Percentiles rank a stretch among this genome's conserved stretches.
phyloP scores from a whole-genome alignment of 2,113 vertebrate genomes.

The Bubo scandiacus region DNA sequence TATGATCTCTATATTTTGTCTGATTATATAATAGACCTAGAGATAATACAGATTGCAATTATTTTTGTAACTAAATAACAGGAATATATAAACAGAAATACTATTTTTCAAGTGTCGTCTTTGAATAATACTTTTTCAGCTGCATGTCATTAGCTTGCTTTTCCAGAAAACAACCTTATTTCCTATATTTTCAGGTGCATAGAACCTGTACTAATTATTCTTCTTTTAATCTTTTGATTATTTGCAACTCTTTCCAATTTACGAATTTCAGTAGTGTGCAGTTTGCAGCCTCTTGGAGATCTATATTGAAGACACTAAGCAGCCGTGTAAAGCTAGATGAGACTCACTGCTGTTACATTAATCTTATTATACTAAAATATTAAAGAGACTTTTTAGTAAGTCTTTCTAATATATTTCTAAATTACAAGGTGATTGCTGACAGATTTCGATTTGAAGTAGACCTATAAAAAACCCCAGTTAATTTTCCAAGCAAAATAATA shows the following conservation, averaged over 20 bases:
- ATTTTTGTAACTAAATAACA: not conserved
- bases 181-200: not conserved
- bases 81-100: not conserved
- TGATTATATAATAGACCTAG: not conserved
- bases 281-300: not conserved
- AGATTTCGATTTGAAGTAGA: not conserved
- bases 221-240: not conserved
- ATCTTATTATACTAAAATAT: not conserved
- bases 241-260: not conserved
- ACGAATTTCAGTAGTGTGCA: not conserved
- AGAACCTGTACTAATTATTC: not conserved
- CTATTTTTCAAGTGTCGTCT: not conserved
- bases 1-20: not conserved
- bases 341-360: not conserved
- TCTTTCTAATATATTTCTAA: not conserved
- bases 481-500: not conserved
- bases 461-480: not conserved
- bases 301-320: not conserved
- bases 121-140: not conserved
- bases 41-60: not conserved
- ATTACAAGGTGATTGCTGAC: not conserved
- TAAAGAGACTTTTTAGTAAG: not conserved
- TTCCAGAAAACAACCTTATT: not conserved
- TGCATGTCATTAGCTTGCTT: not conserved
- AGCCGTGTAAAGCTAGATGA: not conserved